Evolutionary conservation across 2,888 invertebrate species (phyloP).

Genomic region (Amorpha juglandis): DNA sequence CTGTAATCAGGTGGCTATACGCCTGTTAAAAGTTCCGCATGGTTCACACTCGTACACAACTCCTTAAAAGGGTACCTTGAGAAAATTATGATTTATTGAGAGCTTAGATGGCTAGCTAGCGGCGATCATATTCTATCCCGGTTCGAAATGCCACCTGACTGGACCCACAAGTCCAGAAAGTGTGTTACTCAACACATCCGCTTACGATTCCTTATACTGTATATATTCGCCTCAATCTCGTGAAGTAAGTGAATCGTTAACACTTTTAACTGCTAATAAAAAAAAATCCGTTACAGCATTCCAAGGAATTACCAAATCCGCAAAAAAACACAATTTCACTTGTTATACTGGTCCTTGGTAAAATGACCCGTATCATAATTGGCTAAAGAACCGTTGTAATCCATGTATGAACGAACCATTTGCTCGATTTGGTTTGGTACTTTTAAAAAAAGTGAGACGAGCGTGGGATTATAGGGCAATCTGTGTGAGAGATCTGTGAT

Average conservation of each 20-base stretch:
- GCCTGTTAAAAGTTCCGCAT: constrained; percentile 11
- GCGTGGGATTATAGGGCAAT: constrained; percentile 68
- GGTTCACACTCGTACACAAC: constrained; percentile 17
- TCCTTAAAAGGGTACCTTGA: constrained; percentile 38
- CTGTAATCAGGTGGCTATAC: not conserved
- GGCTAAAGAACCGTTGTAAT: constrained; percentile 60
- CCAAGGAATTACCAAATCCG: constrained; percentile 35
- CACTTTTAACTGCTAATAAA: constrained; percentile 18
- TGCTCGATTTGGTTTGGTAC: constrained; percentile 57
- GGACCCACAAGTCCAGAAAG: constrained; percentile 55
- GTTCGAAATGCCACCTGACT: constrained; percentile 63
- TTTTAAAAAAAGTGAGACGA: constrained; percentile 65
- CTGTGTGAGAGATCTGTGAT: constrained; percentile 53
- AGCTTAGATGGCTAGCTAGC: constrained; percentile 41
- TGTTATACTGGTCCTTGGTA: constrained; percentile 43
- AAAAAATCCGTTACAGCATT: constrained; percentile 42
- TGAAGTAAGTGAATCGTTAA: constrained; percentile 9
- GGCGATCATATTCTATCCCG: constrained; percentile 49
- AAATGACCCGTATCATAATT: constrained; percentile 44
- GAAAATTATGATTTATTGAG: constrained; percentile 44
- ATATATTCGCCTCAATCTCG: not conserved
- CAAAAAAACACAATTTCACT: constrained; percentile 43
- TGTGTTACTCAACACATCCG: constrained; percentile 62
- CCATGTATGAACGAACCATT: constrained; percentile 59
- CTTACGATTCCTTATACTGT: constrained; percentile 48